Evolutionary conservation across 2,113 vertebrate genomes (phyloP).

Genomic region (Siniperca chuatsi): DNA sequence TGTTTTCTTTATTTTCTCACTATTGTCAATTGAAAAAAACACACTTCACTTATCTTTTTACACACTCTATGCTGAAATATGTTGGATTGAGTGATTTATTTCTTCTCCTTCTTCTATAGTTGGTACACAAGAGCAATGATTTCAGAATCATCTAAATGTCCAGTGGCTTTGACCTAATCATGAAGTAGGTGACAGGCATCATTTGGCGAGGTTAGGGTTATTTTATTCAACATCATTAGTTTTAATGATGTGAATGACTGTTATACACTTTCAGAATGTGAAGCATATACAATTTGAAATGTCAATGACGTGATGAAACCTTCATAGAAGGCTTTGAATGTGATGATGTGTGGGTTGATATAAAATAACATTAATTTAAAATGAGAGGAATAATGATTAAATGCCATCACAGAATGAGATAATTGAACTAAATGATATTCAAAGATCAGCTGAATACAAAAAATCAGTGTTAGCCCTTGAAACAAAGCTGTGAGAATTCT

Average conservation of each 20-base stretch:
- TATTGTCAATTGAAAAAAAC: neutral
- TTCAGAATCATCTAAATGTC: neutral
- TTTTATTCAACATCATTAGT: neutral
- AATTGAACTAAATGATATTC: conserved; percentile 33
- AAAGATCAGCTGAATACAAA: conserved; percentile 13
- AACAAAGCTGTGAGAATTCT: conserved; percentile 36
- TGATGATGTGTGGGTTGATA: conserved; percentile 10
- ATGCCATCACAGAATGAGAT: conserved; percentile 1
- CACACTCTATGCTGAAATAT: neutral
- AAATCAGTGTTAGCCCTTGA: conserved; percentile 1
- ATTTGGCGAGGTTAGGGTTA: neutral
- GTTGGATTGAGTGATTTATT: neutral
- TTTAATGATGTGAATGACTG: neutral
- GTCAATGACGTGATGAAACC: neutral
- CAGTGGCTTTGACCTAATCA: neutral
- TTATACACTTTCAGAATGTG: neutral
- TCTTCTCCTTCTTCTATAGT: neutral
- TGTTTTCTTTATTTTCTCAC: conserved; percentile 38
- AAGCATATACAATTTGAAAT: neutral
- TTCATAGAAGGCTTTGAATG: conserved; percentile 1
- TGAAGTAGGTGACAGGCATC: neutral
- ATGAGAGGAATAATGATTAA: conserved; percentile 21
- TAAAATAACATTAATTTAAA: conserved; percentile 18
- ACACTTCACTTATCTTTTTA: neutral
- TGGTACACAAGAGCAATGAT: neutral